Evolutionary conservation across 2,797 vertebrate genomes (phyloP), one percentile per base, ranked within the genome.

Genomic region (Cynopterus sphinx): DNA sequence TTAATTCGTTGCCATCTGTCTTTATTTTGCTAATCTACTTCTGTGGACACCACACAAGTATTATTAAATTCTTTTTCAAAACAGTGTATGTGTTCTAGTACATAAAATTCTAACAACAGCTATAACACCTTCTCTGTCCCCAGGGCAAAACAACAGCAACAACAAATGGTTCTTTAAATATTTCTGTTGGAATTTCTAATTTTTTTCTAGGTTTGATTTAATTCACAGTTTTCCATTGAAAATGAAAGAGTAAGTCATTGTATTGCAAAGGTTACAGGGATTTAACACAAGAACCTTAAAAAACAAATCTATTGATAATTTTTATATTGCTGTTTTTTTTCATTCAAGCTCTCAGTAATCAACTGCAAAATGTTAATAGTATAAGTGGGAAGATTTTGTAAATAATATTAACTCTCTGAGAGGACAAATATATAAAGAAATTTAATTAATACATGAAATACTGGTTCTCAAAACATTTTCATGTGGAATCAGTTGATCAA

Each of bases 21-120:
- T 98, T 97, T 97, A 90, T 91, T 98, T 98, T 96, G 71, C 28
- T 96, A 77, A 87, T 87, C 16, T 53, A 5, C 84, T 97, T 88
- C 91, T 82, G 53, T 89, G 71, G 68, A 33, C 3, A 71, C 11
- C 12, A 83, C 61, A 89, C n/a, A 71, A 93, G 2, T 55, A 68
- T 79, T 95, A 13, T 74, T 74, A 96, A 96, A 68, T 95, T 41
- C 11, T 91, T 94, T 59, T 71, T 16, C 7, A 91, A 84, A 90
- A 65, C 43, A 41, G 7, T 71, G 2, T 75, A 16, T 94, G 17
- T 61, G 19, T 96, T 94, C n/a, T 92, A 70, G 75, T 57, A 86
- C 46, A 87, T 8, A 92, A 63, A 87, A 93, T 92, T 10, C 28
- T 3, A 87, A 17, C 49, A 90, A 81, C 19, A 90, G 59, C 53